Evolutionary conservation across 2,888 invertebrate genomes (phyloP).

Genomic region (Seira sanloemensis): DNA sequence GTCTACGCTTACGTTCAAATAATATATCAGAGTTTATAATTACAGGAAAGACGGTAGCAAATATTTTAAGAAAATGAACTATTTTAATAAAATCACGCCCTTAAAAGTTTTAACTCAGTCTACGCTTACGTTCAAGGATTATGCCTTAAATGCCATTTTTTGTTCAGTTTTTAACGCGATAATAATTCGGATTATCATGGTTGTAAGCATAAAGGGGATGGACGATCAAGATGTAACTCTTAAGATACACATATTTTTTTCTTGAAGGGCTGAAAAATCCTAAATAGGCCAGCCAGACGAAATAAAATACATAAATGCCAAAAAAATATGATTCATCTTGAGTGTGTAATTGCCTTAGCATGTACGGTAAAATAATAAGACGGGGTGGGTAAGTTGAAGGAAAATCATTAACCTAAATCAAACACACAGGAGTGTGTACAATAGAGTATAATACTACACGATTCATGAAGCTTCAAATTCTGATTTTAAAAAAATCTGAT

Average conservation of each 20-base stretch:
- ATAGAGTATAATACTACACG: too few relatives aligned
- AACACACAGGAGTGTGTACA: slow-evolving; percentile 8
- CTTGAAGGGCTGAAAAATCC: slow-evolving; percentile 2
- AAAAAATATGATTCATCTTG: slow-evolving; percentile 11
- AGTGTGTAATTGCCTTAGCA: slow-evolving; percentile 13
- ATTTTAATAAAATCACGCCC: too few relatives aligned
- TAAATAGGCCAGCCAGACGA: not conserved
- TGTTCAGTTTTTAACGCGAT: slow-evolving; percentile 46
- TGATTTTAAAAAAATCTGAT: not conserved
- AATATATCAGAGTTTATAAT: too few relatives aligned
- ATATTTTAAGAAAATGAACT: too few relatives aligned
- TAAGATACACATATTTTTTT: not conserved
- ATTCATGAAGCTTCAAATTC: not conserved
- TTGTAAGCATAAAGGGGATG: slow-evolving; percentile 53
- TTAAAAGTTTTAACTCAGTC: too few relatives aligned
- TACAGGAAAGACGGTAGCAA: too few relatives aligned
- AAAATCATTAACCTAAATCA: slow-evolving; percentile 65
- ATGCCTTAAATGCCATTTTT: not conserved
- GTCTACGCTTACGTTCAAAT: too few relatives aligned
- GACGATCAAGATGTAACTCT: not conserved
- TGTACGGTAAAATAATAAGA: not conserved
- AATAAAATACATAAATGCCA: not conserved
- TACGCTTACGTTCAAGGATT: too few relatives aligned
- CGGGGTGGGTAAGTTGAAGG: not conserved
- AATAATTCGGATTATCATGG: slow-evolving; percentile 63